Evolutionary conservation across 2,113 vertebrate species (phyloP).

Genomic region (Hymenochirus boettgeri): DNA sequence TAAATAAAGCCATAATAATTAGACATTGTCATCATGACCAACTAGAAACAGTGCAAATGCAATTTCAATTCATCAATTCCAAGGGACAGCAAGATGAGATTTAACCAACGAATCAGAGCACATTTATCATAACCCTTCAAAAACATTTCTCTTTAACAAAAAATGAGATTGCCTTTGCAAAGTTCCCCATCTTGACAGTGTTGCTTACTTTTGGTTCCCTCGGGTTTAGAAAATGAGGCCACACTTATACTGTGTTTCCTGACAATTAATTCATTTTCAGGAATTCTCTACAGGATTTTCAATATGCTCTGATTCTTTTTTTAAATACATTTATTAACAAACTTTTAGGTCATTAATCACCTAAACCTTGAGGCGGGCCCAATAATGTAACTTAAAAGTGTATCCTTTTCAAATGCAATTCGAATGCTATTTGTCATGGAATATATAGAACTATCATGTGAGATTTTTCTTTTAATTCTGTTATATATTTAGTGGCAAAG

Average conservation of each 20-base stretch:
- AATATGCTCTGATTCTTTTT: conserved; percentile 26
- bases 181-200: conserved; percentile 8
- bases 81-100: neutral
- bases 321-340: conserved; percentile 43
- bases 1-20: too few relatives aligned
- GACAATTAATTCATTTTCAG: conserved; percentile 38
- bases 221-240: conserved; percentile 28
- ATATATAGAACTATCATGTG: too few relatives aligned
- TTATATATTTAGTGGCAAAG: too few relatives aligned
- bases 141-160: neutral
- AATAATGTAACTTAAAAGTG: neutral
- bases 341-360: conserved; percentile 41
- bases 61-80: too few relatives aligned
- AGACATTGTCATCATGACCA: too few relatives aligned
- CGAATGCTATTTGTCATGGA: too few relatives aligned
- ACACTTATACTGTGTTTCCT: conserved; percentile 30
- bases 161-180: neutral
- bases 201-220: conserved; percentile 4
- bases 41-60: too few relatives aligned
- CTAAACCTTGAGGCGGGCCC: conserved; percentile 19
- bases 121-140: conserved; percentile 8
- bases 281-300: conserved; percentile 20
- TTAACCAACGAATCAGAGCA: neutral
- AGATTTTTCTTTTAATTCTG: too few relatives aligned
- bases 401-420: neutral